Percentiles rank a stretch among this genome's conserved stretches.
phyloP scores from a whole-genome alignment of 2,888 invertebrate genomes.

The Yponomeuta sedellus region DNA sequence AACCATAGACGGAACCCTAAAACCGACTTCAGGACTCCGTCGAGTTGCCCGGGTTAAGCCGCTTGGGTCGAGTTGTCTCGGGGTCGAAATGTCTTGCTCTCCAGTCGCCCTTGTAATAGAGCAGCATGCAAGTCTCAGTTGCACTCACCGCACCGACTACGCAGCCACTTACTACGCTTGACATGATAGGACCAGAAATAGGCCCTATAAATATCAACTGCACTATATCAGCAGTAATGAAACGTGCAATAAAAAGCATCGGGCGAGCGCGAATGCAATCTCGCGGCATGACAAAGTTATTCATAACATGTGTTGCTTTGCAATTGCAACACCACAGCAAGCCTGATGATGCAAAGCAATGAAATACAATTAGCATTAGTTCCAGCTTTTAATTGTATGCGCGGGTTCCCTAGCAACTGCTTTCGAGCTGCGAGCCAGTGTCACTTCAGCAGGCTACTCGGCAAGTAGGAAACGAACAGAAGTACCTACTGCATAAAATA shows the following conservation, averaged over 20 bases:
- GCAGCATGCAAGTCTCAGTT: too few relatives aligned
- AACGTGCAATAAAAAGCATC: background rate
- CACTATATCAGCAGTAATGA: background rate
- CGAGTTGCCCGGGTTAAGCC: too few relatives aligned
- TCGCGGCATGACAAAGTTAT: background rate
- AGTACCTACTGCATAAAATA: background rate
- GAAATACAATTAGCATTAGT: conserved; percentile 1
- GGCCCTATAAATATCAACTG: background rate
- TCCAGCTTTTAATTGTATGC: background rate
- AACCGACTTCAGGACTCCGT: too few relatives aligned
- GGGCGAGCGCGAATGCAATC: background rate
- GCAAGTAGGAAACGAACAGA: background rate
- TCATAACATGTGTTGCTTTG: background rate
- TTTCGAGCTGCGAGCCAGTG: background rate
- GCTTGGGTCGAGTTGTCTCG: too few relatives aligned
- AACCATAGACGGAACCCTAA: too few relatives aligned
- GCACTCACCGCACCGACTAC: background rate
- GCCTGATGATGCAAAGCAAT: background rate
- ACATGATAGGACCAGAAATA: background rate
- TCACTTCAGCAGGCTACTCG: background rate
- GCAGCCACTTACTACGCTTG: background rate
- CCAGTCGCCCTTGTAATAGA: too few relatives aligned
- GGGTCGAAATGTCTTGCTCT: too few relatives aligned
- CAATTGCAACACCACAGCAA: background rate
- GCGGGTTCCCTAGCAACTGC: background rate